These are phyloP conservation scores for Xenus cinereus DNA, from an alignment of 2,113 vertebrate species.

Conservation along the genomic window DNA sequence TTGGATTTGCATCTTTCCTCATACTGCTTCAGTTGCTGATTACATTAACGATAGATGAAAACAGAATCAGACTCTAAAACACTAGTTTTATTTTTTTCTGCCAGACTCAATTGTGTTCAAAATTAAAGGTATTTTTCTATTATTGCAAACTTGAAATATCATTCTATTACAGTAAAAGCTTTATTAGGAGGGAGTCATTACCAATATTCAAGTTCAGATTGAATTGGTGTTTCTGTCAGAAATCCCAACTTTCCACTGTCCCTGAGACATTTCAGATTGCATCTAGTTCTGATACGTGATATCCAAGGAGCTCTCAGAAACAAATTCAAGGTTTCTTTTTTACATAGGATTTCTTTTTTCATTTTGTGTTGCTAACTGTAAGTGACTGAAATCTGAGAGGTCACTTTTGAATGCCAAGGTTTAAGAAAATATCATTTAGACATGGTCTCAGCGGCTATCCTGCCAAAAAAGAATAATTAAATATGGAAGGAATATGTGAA, in stretches of 20 bases:
- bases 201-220: background rate
- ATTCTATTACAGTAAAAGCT: background rate
- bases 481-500: background rate
- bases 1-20: background rate
- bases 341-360: background rate
- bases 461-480: background rate
- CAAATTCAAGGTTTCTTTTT: background rate
- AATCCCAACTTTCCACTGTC: background rate
- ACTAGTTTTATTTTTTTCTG: background rate
- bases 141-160: background rate
- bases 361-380: background rate
- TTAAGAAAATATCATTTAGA: background rate
- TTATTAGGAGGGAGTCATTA: background rate
- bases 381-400: background rate
- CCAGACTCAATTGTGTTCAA: background rate
- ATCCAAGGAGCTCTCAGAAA: background rate
- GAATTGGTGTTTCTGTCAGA: background rate
- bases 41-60: background rate
- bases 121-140: background rate
- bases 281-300: background rate
- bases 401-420: background rate
- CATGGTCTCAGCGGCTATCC: background rate
- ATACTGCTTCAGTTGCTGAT: background rate
- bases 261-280: background rate
- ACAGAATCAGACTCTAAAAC: background rate